Evolutionary conservation across 2,888 invertebrate species (phyloP).

Genomic region (Serripes groenlandicus): DNA sequence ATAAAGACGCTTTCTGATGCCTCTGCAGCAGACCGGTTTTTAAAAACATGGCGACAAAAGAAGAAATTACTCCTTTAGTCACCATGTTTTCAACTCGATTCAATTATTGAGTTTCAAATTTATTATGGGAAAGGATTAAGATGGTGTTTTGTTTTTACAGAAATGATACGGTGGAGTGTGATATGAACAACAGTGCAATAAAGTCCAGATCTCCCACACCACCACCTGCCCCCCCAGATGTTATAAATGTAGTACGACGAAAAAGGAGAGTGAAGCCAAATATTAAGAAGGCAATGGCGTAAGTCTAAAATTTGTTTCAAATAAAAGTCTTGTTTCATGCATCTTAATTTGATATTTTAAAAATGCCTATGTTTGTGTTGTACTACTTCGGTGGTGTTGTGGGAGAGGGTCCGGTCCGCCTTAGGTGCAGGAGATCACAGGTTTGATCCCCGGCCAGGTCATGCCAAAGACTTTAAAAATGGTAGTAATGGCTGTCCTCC

Average conservation of each 20-base stretch:
- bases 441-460: no score
- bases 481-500: no score
- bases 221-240: neutral
- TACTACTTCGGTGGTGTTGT: no score
- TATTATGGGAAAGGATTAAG: neutral
- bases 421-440: no score
- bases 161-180: neutral
- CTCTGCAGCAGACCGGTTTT: no score
- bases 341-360: no score
- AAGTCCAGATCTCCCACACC: conserved; percentile 8
- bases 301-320: neutral
- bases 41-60: no score
- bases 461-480: no score
- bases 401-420: no score
- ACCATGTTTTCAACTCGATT: neutral
- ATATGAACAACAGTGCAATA: neutral
- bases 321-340: neutral
- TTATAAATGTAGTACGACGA: neutral
- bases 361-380: no score
- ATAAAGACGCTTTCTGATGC: no score
- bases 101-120: neutral
- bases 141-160: neutral
- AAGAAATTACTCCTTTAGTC: neutral
- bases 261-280: conserved; percentile 13
- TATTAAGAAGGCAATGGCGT: conserved; percentile 15